Base-by-base conservation (phyloP, 2,888 invertebrate species). In the Crepidodera aurea region DNA sequence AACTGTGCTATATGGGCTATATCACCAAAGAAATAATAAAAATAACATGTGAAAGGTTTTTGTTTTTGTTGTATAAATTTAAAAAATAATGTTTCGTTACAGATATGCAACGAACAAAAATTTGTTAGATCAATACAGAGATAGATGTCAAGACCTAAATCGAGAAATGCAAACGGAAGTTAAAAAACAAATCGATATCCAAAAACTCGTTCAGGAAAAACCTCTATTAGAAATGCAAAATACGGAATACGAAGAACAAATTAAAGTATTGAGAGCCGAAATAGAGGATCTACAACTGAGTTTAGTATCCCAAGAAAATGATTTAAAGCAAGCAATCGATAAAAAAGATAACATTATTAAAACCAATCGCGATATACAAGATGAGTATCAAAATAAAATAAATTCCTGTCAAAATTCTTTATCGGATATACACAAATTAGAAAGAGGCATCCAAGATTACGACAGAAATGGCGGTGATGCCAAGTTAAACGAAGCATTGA, bases 101-200 rank as follows among this genome's bases (percentile, higher is more conserved):
- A 57, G 77, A n/a, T 74, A 84, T 39, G 87, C 88, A 57, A 75
- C 78, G 13, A 75, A 82, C 15, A 85, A 86, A 66, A 78, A 79
- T 42, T 79, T 81, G 62, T 76, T 83, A 25, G 81, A 83, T 34
- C 78, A 80, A 10, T 84, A 88, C 70, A 86, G 85, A 63, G 87
- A 88, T 53, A 84, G 85, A 68, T 75, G 90, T 48, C 88, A 90
- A 44, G 79, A 81, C 4, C 81, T 88, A 67, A 83, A 83, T 10
- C 85, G 86, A n/a, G 83, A 84, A 70, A 87, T 87, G 75, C 88
- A 88, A 72, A 83, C 83, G 60, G 81, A 90, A 1, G 86, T 88
- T 62, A 89, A 90, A 69, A 85, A 90, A 70, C 85, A 89, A 73
- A 83, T 93, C n/a, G 85, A 87, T 73, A 81, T 90, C 18, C 87